phyloP scores from a whole-genome alignment of 2,888 invertebrate species.

The Ennomos fuscantarius region DNA sequence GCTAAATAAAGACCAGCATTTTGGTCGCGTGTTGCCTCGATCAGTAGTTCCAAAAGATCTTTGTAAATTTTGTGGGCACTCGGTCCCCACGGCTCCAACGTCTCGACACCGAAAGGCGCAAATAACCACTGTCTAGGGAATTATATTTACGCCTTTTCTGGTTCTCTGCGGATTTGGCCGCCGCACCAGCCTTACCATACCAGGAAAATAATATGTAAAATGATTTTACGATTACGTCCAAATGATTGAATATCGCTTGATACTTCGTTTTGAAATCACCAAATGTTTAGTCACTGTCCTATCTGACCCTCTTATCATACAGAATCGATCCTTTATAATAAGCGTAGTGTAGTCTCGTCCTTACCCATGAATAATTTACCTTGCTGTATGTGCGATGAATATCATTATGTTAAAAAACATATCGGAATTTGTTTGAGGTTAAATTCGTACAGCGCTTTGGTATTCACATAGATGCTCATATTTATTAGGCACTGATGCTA shows the following conservation, averaged over 20 bases:
- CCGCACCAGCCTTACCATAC: too few species aligned
- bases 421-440: constrained; percentile 34
- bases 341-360: constrained; percentile 22
- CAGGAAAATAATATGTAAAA: constrained; percentile 1
- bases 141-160: too few species aligned
- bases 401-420: constrained; percentile 29
- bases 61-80: too few species aligned
- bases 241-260: too few species aligned
- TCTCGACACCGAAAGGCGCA: too few species aligned
- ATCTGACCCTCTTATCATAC: constrained; percentile 13
- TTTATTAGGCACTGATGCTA: constrained; percentile 49
- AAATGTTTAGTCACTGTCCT: constrained; percentile 2
- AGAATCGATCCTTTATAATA: constrained; percentile 19
- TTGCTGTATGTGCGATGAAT: constrained; percentile 34
- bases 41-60: too few species aligned
- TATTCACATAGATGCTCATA: constrained; percentile 49
- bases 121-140: too few species aligned
- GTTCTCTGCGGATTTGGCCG: too few species aligned
- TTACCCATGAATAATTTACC: constrained; percentile 33
- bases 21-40: too few species aligned
- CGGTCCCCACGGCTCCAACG: too few species aligned
- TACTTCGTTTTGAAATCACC: not conserved
- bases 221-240: too few species aligned
- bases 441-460: constrained; percentile 47
- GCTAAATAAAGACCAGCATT: too few species aligned